Evolutionary conservation across 2,113 vertebrate genomes (phyloP), one percentile per base, ranked within the genome.

Genomic region (Urocolius indicus): DNA sequence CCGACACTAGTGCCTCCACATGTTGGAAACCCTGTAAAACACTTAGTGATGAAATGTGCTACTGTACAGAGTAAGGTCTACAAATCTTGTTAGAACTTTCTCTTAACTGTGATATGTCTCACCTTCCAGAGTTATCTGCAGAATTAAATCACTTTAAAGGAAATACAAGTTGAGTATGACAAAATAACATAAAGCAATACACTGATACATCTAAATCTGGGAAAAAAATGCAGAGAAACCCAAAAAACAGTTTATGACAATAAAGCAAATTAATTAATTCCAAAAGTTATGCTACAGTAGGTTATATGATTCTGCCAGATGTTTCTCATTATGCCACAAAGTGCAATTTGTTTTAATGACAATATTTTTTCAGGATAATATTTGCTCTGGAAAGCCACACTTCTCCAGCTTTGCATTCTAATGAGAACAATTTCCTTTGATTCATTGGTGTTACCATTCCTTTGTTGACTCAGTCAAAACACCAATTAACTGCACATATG

Each of bases 401-500:
- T 92, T 95, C 93, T 95, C 97, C 81, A 94, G 91, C 95, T 98
- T 95, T 90, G 84, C 85, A 93, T 96, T 87, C 84, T 96, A 97
- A 97, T 95, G 93, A 97, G 97, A 97, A 97, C 79, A 96, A 96
- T 97, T 97, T 95, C 80, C 87, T 97, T 97, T 97, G 95, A 98
- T 97, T 98, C 96, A 96, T 30, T 91, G 84, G 63, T 84, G 94
- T 94, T 96, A 95, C 95, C 86, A 94, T 95, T 96, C 89, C 93
- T 93, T 75, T 81, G 83, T 76, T 88, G 89, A 90, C 90, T 97
- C 92, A 96, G 93, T 96, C 95, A 97, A 97, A 98, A 97, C 95
- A 97, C 57, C 78, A 96, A 94, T 96, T 96, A 98, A 75, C 90
- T 95, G 55, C 59, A 94, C 46, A 86, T 63, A 96, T 51, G 90